Percentiles rank a stretch among this genome's conserved stretches.
Evolutionary conservation across 2,113 vertebrate species (phyloP).

Genomic region (Capreolus pygargus): DNA sequence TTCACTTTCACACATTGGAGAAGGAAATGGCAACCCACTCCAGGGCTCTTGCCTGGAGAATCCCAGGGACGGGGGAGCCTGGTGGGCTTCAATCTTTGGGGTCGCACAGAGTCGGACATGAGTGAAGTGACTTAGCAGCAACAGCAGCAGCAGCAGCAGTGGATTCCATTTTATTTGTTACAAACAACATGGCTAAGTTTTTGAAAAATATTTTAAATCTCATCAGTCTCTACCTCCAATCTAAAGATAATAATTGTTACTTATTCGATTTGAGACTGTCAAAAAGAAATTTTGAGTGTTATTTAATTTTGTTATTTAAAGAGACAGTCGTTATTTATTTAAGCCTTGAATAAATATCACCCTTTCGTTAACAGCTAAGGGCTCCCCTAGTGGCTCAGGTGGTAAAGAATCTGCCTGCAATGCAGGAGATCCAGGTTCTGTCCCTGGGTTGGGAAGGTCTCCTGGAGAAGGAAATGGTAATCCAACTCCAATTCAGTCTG

Average conservation of each 20-base stretch:
- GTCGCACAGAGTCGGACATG: no score
- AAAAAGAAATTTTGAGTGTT: neutral
- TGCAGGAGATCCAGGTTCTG: neutral
- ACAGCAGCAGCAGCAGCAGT: neutral
- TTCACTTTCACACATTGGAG: no score
- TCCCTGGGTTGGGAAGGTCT: neutral
- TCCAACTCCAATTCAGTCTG: neutral
- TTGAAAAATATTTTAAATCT: constrained; percentile 16
- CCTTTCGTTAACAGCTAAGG: neutral
- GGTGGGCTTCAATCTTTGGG: no score
- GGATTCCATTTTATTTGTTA: neutral
- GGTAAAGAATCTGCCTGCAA: neutral
- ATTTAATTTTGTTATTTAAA: neutral
- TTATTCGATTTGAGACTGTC: constrained; percentile 21
- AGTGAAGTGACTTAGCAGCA: no score
- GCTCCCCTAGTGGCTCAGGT: neutral
- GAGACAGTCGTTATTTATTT: constrained; percentile 20
- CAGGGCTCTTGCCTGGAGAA: no score
- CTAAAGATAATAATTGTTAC: neutral
- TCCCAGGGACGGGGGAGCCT: no score
- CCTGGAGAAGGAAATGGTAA: neutral
- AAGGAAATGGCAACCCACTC: no score
- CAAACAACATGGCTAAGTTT: neutral
- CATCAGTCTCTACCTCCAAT: neutral
- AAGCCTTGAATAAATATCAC: constrained; percentile 1